Evolutionary conservation across 2,113 vertebrate genomes (phyloP).

Genomic region (Varanus salvator): DNA sequence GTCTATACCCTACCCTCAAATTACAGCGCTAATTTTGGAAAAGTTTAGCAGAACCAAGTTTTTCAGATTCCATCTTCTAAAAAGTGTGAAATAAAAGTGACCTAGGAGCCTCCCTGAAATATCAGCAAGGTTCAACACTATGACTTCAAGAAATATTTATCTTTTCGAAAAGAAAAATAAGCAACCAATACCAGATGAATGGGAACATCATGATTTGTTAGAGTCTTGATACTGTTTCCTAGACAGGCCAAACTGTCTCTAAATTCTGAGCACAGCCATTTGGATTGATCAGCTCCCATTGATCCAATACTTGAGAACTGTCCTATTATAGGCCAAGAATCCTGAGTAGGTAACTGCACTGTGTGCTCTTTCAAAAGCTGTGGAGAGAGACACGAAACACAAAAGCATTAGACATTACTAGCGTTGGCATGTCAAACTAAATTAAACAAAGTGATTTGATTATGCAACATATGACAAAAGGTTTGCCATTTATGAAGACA

Average conservation of each 20-base stretch:
- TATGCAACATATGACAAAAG: not conserved
- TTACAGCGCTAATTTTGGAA: not conserved
- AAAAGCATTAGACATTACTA: not conserved
- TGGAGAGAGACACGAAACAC: not conserved
- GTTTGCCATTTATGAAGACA: not conserved
- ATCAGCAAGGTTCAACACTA: not conserved
- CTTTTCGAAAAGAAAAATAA: not conserved
- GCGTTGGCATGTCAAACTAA: not conserved
- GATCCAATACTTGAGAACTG: constrained; percentile 99
- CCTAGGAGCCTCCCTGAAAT: not conserved
- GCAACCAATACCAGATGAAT: constrained; percentile 84
- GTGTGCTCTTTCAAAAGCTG: constrained; percentile 84
- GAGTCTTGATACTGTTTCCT: constrained; percentile 63
- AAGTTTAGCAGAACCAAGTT: not conserved
- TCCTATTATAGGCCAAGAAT: constrained; percentile 89
- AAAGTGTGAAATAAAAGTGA: not conserved
- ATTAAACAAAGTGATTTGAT: not conserved
- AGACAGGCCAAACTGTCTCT: constrained; percentile 85
- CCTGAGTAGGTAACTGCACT: constrained; percentile 57
- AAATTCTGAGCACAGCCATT: constrained; percentile 94
- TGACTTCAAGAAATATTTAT: not conserved
- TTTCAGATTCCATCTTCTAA: not conserved
- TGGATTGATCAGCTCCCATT: constrained; percentile 90
- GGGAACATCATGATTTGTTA: constrained; percentile 68
- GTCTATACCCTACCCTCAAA: not conserved